These are phyloP conservation scores for Picathartes gymnocephalus DNA, from an alignment of 2,113 vertebrate species.

Conservation along the genomic window DNA sequence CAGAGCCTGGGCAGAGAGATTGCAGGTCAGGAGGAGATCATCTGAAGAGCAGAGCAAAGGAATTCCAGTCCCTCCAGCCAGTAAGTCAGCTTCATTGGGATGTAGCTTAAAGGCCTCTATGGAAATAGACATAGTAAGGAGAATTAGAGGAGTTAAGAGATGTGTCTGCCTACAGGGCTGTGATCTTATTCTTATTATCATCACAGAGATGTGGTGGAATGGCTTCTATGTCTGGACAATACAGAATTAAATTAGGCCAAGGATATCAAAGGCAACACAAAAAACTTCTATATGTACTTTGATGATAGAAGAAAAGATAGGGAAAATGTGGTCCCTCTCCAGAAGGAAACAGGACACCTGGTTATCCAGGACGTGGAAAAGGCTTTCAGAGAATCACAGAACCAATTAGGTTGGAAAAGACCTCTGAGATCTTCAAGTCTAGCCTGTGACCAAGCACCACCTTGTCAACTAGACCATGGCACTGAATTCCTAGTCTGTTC, in stretches of 20 bases:
- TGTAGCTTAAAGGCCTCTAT: background rate
- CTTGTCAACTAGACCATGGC: background rate
- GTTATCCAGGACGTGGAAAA: background rate
- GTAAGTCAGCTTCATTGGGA: background rate
- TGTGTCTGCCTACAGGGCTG: background rate
- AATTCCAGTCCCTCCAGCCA: background rate
- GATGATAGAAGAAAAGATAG: background rate
- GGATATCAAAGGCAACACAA: background rate
- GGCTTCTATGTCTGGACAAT: background rate
- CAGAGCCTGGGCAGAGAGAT: background rate
- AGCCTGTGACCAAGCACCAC: background rate
- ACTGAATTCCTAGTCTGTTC: background rate
- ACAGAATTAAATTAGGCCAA: background rate
- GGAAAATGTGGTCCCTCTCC: background rate
- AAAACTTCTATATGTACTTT: background rate
- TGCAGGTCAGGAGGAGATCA: background rate
- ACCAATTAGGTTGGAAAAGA: background rate
- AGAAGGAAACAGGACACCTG: background rate
- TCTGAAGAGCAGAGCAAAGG: background rate
- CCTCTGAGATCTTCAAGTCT: background rate
- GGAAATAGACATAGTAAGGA: background rate
- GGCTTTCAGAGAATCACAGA: background rate
- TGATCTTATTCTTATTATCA: background rate
- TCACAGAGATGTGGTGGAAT: rapidly evolving
- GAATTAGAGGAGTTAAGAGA: background rate